Base-by-base conservation (phyloP, 2,888 invertebrate species). In the Diarsia mendica region DNA sequence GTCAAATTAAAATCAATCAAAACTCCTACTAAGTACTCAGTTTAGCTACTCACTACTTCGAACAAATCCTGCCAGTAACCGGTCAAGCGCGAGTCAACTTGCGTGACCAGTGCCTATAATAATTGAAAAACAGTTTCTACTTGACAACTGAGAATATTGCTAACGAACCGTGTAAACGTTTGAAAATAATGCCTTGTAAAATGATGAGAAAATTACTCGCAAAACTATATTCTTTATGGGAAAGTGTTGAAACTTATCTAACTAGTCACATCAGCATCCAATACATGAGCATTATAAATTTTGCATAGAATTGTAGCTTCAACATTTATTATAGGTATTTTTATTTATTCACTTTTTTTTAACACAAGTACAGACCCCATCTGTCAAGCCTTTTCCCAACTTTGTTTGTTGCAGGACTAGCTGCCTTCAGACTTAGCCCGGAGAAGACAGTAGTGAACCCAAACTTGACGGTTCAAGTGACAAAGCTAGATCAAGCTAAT, bases 41-140 rank as follows among this genome's bases (percentile, higher is more conserved):
- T 60, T 64, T 64, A 13, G 55, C 66, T 55, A 33, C 51, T 65
- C n/a, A 10, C 6, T 64, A 23, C 49, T 66, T 48, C 20, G 8
- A 58, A 10, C 44, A 46, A 33, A 75, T 33, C 28, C 53, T 65
- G 64, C 48, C 48, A 61, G 53, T 51, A 77, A 81, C 82, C 83
- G 73, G 75, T 72, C 67, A 74, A 49, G 48, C 58, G 71, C 71
- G 53, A 48, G 33, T 65, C 51, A 69, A 73, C 68, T 69, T 67
- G 71, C 71, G 63, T 66, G 75, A 75, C 77, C 53, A 72, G 58
- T 58, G 9, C 33, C 53, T 55, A 53, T 69, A 58, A 60, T 70
- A 64, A 70, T 83, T 70, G 77, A 58, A 82, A 68, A 82, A 53
- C 46, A 63, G 67, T 69, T 72, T 68, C 61, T 63, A 77, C 51